A percentile compares a stretch with the other conserved stretches of the same genome.
phyloP scores from a whole-genome alignment of 2,888 invertebrate species.

The Agonopterix alstromeriana region DNA sequence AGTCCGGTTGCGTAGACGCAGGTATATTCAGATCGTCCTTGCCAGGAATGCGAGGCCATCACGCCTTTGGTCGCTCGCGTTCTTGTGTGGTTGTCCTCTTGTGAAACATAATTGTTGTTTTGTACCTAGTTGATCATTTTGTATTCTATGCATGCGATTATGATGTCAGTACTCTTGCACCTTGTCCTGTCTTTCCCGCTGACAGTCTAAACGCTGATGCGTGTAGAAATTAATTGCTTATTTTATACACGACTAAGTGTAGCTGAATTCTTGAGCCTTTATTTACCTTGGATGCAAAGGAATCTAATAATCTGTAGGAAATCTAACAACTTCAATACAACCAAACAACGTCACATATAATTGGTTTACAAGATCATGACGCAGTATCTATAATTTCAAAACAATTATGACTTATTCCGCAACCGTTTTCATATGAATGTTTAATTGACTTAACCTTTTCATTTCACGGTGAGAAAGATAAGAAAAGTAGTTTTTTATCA shows the following conservation, averaged over 20 bases:
- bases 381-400: conserved; percentile 10
- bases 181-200: conserved; percentile 23
- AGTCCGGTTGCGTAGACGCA: conserved; percentile 26
- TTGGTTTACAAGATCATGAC: conserved; percentile 13
- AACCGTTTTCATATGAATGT: conserved; percentile 10
- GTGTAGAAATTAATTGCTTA: neutral
- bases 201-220: neutral
- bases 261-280: neutral
- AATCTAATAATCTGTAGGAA: too few species aligned
- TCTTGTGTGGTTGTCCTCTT: conserved; percentile 56
- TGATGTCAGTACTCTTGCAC: conserved; percentile 41
- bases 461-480: neutral
- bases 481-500: too few species aligned
- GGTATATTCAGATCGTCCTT: conserved; percentile 60
- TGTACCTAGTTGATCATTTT: conserved; percentile 41
- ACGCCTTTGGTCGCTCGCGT: conserved; percentile 57
- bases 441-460: conserved; percentile 13
- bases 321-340: neutral
- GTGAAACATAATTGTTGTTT: conserved; percentile 57
- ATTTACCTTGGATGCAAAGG: too few species aligned
- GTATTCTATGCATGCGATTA: conserved; percentile 55
- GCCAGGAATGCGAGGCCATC: conserved; percentile 74
- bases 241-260: neutral
- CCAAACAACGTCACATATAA: conserved; percentile 11
- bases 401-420: conserved; percentile 10